phyloP scores from a whole-genome alignment of 92 coral and sea anemone genomes.

The Pocillopora grandis region DNA sequence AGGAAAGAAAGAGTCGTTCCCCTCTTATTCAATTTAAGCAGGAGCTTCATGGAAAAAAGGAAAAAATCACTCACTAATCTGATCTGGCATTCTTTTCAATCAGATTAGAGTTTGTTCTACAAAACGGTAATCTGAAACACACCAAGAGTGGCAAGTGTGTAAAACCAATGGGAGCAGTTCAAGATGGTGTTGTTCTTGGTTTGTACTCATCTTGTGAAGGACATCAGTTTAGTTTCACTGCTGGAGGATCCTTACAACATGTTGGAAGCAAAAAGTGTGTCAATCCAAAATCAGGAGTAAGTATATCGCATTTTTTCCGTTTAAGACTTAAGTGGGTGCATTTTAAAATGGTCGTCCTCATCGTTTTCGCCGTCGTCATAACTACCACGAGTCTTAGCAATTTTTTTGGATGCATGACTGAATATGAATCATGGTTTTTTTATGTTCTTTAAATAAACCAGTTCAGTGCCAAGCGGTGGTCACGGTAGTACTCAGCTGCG shows the following conservation, averaged over 20 bases:
- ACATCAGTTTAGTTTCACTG: conserved; percentile 87
- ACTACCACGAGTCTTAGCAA: no score
- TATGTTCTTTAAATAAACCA: no score
- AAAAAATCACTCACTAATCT: neutral
- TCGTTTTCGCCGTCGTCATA: no score
- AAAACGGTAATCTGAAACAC: conserved; percentile 78
- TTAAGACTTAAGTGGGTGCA: no score
- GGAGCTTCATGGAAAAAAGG: no score
- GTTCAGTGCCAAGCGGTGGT: no score
- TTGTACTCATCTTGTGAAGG: conserved; percentile 72
- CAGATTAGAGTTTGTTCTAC: conserved; percentile 77
- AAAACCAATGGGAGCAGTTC: conserved; percentile 58
- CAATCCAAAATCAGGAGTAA: conserved; percentile 82
- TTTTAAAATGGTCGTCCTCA: no score
- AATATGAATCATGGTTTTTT: no score
- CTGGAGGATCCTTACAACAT: conserved; percentile 93
- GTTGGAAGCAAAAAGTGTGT: conserved; percentile 89
- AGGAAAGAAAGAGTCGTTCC: no score
- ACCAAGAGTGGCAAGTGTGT: conserved; percentile 83
- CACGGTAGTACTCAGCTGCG: no score
- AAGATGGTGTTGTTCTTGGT: conserved; percentile 85
- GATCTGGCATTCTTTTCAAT: neutral
- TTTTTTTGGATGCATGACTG: no score
- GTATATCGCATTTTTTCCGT: neutral
- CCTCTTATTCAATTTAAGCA: no score